Evolutionary conservation across 2,797 vertebrate species (phyloP), one percentile per base, ranked within the genome.

Genomic region (Catostomus latipinnis): DNA sequence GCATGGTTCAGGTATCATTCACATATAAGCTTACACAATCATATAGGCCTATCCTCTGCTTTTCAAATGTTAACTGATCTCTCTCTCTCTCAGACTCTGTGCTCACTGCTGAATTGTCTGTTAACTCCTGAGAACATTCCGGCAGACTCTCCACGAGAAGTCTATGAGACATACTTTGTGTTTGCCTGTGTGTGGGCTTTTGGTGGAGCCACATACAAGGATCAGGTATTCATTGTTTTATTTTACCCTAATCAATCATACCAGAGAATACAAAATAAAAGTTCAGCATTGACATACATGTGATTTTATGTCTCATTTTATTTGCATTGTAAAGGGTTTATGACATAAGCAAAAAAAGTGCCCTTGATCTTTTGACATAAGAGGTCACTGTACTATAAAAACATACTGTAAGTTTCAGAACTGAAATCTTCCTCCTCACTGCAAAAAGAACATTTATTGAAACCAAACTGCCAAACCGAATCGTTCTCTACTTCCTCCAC

Each of bases 121-220:
- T 80, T 97, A 66, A 95, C 88, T 13, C 86, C 93, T 69, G 94
- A 94, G 87, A 95, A 95, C 58, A 87, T 95, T 13, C 91, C 94
- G 18, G 67, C 87, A 12, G 95, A 96, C 81, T 96, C 93, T 8
- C 91, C 94, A 0, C 91, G 93, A 76, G 94, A 96, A 53, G 83
- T 95, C 8, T 95, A 93, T 13, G 95, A 96, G 86, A 92, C 91
- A 3, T 96, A 94, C 87, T 96, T 96, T 91, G 91, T 91, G 66
- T 97, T 96, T 78, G 94, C 94, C 63, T 96, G 94, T 85, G 91
- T 97, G 80, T 97, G 95, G 94, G 93, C 91, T 1, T 96, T 97
- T 76, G 95, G 94, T 76, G 96, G 95, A 3, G 89, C 87, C 0
- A 86, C 94, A 53, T 89, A 88, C 83, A 93, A 93, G 87, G 95